These are phyloP conservation scores for human DNA, from an alignment of 2,113 vertebrate species.

Conservation along the genomic window GRCh38 chr15:71679001-71679500, in stretches of 20 bases:
- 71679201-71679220: not conserved
- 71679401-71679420: not conserved
- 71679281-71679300: not conserved
- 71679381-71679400: not conserved
- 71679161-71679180: not conserved
- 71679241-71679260: not conserved
- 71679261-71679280: not conserved
- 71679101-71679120: not conserved
- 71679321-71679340: not conserved
- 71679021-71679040: not conserved
- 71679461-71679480: not conserved
- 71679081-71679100: not conserved
- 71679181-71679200: not conserved
- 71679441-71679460: not conserved
- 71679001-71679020: not conserved
- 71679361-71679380: not conserved
- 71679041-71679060: not conserved
- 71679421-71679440: not conserved
- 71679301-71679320: not conserved
- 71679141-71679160: not conserved
- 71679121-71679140: not conserved
- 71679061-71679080: not conserved
- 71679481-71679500: not conserved
- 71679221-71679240: not conserved
- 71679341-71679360: not conserved